Conservation (phyloP, 1,140 invertebrate genomes). For the Phenacoccus solenopsis region DNA sequence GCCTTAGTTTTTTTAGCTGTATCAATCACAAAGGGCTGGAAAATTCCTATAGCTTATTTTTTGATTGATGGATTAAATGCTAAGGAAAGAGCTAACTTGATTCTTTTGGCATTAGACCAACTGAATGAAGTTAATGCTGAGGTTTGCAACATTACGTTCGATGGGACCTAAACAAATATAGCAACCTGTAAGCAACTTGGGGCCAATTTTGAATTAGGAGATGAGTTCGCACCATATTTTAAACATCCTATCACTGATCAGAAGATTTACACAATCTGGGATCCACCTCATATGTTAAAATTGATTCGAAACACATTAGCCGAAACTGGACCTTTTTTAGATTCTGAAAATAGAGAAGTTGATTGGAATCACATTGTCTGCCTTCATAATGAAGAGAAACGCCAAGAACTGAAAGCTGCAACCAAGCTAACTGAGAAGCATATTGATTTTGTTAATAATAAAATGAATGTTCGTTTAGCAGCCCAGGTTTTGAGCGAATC, state of each 20-base stretch:
- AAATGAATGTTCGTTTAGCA: constrained; percentile 32
- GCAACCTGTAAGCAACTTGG: too few relatives aligned
- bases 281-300: constrained; percentile 26
- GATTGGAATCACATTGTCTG: constrained; percentile 28
- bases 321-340: constrained; percentile 19
- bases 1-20: too few relatives aligned
- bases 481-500: constrained; percentile 30
- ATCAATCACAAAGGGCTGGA: too few relatives aligned
- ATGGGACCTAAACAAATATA: too few relatives aligned
- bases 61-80: too few relatives aligned
- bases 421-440: constrained; percentile 30
- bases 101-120: too few relatives aligned
- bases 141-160: too few relatives aligned
- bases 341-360: constrained; percentile 24
- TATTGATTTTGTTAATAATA: constrained; percentile 28
- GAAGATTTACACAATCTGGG: constrained; percentile 23
- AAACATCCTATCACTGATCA: constrained; percentile 19
- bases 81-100: too few relatives aligned
- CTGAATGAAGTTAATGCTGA: too few relatives aligned
- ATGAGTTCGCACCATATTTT: constrained; percentile 6
- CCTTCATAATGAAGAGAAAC: constrained; percentile 27
- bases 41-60: too few relatives aligned
- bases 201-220: too few relatives aligned
- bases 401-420: constrained; percentile 26
- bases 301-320: constrained; percentile 19